Base-by-base conservation (phyloP, 1,140 invertebrate species). In the Lordiphosa stackelbergi region DNA sequence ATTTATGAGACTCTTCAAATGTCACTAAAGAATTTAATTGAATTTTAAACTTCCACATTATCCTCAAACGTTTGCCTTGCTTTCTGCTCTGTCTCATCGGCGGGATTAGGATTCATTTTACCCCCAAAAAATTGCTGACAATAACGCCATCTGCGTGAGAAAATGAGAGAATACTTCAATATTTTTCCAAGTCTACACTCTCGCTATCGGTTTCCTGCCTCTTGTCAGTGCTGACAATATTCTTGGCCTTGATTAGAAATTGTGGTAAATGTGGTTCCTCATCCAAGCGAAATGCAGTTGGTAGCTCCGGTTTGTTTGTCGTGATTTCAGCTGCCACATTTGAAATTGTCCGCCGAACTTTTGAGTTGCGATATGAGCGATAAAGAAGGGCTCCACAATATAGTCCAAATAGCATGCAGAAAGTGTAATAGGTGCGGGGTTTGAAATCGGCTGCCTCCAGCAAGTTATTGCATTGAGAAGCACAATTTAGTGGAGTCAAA, bases 401-500 rank as follows among this genome's bases (percentile, higher is more conserved):
- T 0, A 59, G 35, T 0, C 64, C 64, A 36, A 68, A 68, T 0
- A 68, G 13, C 3, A 47, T 28, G 3, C 36, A 46, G 5, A 68
- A 47, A 1, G 59, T 19, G 9, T 19, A 31, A 41, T 34, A 68
- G 31, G 54, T 19, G 6, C 28, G 22, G 0, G 63, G 40, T 5
- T 37, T 35, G 2, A 13, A 1, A 11, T 22, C 22, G 8, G 31
- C 28, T 5, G 53, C 11, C 11, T 42, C 34, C 11, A 68, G 42
- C 1, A 68, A 16, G 2, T 35, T 35, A 9, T 59, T 68, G 31
- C 48, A 51, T 22, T 59, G 40, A 6, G 59, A 37, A 2, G 59
- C 63, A 38, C 64, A 68, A 8, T 46, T 59, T 12, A 59, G 31
- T 5, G 64, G 64, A 7, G 64, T 68, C n/a, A 68, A 36, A 10